Evolutionary conservation across 2,888 invertebrate genomes (phyloP), one percentile per base, ranked within the genome.

Genomic region (Apocheima hispidaria): DNA sequence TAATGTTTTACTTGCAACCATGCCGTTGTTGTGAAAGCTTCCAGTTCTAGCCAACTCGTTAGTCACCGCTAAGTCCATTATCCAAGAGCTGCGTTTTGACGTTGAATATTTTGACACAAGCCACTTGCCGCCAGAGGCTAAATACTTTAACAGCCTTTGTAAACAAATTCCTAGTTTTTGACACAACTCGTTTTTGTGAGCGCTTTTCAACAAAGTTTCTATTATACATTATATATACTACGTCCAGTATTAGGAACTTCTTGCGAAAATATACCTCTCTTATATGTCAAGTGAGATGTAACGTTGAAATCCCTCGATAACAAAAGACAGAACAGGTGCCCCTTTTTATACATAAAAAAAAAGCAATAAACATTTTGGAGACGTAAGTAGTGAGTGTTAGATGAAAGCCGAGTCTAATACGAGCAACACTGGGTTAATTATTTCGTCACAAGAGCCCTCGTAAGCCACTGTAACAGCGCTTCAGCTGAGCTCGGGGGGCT

Each of bases 401-500:
- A 74, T 77, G 76, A 77, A 77, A 82, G 80, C 77, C 64, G 81
- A 80, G 84, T 82, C 84, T 87, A 87, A 88, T 87, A 87, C 79
- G 83, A 85, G 84, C 83, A 85, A 80, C 82, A 83, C 78, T 81
- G 83, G 85, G 89, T 89, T 91, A 92, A 92, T 92, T 91, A 92
- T 91, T 90, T 91, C 86, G 87, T 86, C 82, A 90, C 84, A 82
- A 90, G 89, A 90, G 85, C 88, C 84, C 85, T 87, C 85, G 82
- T 90, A 89, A 92, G 90, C 88, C 86, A 87, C 82, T 83, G 84
- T 89, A 87, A 90, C 88, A 88, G 83, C 86, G 88, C 87, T 84
- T 84, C 84, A 85, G 84, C 81, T 80, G 87, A 86, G 87, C 89
- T 86, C 83, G 78, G 84, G 79, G 61, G 86, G 73, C 80, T 83